Conservation (phyloP, 1,140 invertebrate genomes). For the Temnothorax nylanderi region DNA sequence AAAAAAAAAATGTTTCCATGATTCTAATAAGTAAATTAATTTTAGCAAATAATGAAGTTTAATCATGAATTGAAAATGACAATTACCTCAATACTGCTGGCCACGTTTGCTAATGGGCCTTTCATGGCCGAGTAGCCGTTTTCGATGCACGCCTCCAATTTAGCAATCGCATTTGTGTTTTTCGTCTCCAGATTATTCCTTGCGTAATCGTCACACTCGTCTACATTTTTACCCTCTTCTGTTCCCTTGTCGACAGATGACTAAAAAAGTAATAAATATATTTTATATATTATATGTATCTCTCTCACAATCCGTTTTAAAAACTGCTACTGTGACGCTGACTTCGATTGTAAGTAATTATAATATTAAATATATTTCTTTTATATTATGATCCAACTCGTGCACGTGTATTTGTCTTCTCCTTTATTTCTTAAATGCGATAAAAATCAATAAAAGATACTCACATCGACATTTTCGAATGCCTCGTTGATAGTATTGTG, state of each 20-base stretch:
- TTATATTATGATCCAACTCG: not conserved
- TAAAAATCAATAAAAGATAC: conserved; percentile 11
- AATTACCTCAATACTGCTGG: not conserved
- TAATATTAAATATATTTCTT: conserved; percentile 7
- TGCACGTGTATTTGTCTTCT: not conserved
- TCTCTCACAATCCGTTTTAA: not conserved
- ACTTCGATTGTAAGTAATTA: conserved; percentile 5
- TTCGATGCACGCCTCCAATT: not conserved
- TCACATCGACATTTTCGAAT: conserved; percentile 1
- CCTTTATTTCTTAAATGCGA: not conserved
- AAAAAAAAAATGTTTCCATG: not conserved
- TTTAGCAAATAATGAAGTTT: not conserved
- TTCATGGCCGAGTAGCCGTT: not conserved
- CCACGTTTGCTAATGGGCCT: not conserved
- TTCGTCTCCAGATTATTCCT: not conserved
- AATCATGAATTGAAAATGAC: not conserved
- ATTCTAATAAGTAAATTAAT: not conserved
- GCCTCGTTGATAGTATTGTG: not conserved
- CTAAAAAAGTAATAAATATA: conserved; percentile 21
- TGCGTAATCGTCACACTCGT: not conserved
- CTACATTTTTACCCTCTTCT: conserved; percentile 13
- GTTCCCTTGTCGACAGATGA: not conserved
- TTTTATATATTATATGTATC: not conserved
- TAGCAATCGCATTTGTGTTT: not conserved
- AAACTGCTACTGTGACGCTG: not conserved